These are phyloP conservation scores for Drosophila ustulata DNA, from an alignment of 2,888 invertebrate genomes.

Conservation along the genomic window DNA sequence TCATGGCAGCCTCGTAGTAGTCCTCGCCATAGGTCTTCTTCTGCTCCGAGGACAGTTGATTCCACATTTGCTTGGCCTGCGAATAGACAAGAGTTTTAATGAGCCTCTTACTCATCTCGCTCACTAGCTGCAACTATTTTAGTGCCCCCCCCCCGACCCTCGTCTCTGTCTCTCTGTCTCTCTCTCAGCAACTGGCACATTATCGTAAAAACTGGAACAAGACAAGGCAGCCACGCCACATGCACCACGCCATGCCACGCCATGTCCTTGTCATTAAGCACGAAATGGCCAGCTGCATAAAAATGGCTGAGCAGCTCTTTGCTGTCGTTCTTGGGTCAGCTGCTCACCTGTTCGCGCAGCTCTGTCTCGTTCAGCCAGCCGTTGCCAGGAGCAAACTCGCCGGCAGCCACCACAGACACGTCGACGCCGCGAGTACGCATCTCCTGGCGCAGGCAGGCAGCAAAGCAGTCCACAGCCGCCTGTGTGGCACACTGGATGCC, in stretches of 20 bases:
- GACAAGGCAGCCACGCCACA: conserved; percentile 14
- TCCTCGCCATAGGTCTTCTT: conserved; percentile 92
- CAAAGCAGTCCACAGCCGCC: conserved; percentile 92
- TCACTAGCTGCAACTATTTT: conserved; percentile 48
- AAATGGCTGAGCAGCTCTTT: not conserved
- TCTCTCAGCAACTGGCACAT: conserved; percentile 13
- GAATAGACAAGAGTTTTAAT: conserved; percentile 65
- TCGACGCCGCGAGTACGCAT: conserved; percentile 92
- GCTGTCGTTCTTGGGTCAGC: conserved; percentile 22
- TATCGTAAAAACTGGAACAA: conserved; percentile 67
- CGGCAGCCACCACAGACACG: conserved; percentile 93
- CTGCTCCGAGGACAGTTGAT: conserved; percentile 90
- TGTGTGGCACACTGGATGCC: conserved; percentile 92
- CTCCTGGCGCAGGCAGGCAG: conserved; percentile 92
- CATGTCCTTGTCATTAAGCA: conserved; percentile 47
- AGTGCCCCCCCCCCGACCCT: conserved; percentile 17
- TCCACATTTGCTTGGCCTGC: conserved; percentile 93
- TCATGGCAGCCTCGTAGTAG: conserved; percentile 92
- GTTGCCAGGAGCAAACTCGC: conserved; percentile 93
- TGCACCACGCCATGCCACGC: conserved; percentile 9
- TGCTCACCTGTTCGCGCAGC: conserved; percentile 87
- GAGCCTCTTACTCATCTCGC: conserved; percentile 29
- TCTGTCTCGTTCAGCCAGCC: conserved; percentile 90
- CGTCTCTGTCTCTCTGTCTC: too few species aligned
- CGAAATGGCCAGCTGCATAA: conserved; percentile 29